Percentiles rank a stretch among this genome's conserved stretches.
Conservation (phyloP, 1,140 invertebrate genomes). For the Pollicipes pollicipes region DNA sequence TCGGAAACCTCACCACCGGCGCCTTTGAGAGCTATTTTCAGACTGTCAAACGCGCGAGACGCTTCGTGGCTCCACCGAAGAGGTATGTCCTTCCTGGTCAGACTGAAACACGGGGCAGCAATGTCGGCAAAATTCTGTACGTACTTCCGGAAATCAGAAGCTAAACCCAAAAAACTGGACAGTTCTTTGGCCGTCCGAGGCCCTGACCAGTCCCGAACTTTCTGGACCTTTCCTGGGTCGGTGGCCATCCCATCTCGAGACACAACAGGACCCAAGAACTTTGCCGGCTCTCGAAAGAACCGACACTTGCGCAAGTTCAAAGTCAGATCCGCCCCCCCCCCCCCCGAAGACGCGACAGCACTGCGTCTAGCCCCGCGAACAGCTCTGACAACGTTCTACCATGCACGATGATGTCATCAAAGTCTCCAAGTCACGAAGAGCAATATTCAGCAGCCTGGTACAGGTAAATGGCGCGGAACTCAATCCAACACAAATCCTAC, state of each 20-base stretch:
- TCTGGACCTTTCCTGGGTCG: not conserved
- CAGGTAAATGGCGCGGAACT: no score
- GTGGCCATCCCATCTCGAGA: not conserved
- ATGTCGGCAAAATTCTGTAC: not conserved
- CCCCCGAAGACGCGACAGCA: not conserved
- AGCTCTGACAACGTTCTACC: not conserved
- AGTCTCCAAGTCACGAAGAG: no score
- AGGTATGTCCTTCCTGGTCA: not conserved
- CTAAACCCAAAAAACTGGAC: not conserved
- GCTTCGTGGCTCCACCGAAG: no score
- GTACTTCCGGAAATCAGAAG: not conserved
- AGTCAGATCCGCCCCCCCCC: not conserved
- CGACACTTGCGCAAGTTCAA: not conserved
- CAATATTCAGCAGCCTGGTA: no score
- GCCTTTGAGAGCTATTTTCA: no score
- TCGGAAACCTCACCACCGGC: no score
- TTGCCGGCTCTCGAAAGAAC: not conserved
- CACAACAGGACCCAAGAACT: not conserved
- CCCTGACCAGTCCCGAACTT: not conserved
- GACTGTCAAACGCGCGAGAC: no score
- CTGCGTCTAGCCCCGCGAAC: not conserved
- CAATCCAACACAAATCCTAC: no score
- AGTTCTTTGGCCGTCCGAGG: not conserved
- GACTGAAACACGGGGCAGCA: not conserved
- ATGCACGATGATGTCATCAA: no score